Evolutionary conservation across 2,113 vertebrate species (phyloP).

Genomic region (Prunella fulvescens): DNA sequence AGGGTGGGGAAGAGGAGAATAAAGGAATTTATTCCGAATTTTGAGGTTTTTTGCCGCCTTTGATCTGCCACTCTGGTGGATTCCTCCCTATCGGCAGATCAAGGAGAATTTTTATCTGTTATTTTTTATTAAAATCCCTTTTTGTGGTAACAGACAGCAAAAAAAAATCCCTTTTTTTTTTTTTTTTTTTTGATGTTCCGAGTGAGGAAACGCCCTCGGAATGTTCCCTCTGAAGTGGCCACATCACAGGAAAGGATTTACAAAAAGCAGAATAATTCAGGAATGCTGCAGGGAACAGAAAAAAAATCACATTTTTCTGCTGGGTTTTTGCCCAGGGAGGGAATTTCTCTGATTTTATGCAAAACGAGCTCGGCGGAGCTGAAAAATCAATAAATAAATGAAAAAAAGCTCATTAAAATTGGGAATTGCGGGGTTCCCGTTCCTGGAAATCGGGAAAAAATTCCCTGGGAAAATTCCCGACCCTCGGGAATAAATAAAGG

Average conservation of each 20-base stretch:
- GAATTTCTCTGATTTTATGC: not conserved
- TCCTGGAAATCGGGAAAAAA: not conserved
- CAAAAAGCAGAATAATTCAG: not conserved
- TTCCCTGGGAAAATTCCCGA: not conserved
- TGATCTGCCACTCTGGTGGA: not conserved
- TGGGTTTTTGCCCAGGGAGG: not conserved
- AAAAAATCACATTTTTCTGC: not conserved
- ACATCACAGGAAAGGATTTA: not conserved
- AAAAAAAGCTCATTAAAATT: not conserved
- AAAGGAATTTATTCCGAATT: not conserved
- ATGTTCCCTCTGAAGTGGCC: not conserved
- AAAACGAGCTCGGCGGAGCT: not conserved
- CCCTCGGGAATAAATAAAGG: not conserved
- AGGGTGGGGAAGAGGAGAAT: not conserved
- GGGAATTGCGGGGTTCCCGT: not conserved
- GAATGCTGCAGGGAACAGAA: not conserved
- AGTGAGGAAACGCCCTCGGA: not conserved
- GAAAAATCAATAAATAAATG: not conserved
- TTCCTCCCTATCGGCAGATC: slow-evolving; percentile 36
- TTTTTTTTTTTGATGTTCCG: not conserved
- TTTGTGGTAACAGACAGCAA: not conserved
- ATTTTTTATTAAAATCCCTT: slow-evolving; percentile 16
- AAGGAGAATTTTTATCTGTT: slow-evolving; percentile 42
- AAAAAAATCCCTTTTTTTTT: not conserved
- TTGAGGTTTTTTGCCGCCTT: not conserved